Evolutionary conservation across 2,888 invertebrate species (phyloP).

Genomic region (Automeris io): DNA sequence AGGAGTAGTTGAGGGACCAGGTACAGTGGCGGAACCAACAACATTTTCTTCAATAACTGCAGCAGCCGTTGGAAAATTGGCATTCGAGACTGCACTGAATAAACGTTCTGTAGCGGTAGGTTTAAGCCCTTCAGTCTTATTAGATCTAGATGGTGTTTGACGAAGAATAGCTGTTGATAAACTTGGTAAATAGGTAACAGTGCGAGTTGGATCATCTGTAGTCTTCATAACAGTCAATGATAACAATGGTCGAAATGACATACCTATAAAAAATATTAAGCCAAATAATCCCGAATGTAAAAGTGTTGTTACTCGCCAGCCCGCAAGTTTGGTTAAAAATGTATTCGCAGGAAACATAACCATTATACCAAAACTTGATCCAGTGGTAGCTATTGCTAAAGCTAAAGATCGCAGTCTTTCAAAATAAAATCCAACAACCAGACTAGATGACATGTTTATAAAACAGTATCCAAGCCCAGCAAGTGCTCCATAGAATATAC

Average conservation of each 20-base stretch:
- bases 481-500: constrained; percentile 48
- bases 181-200: constrained; percentile 61
- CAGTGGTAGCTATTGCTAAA: constrained; percentile 45
- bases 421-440: constrained; percentile 68
- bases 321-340: constrained; percentile 41
- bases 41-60: constrained; percentile 40
- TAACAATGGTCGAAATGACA: constrained; percentile 55
- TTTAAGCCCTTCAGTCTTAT: constrained; percentile 20
- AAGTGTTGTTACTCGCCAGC: constrained; percentile 54
- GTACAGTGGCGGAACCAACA: constrained; percentile 20
- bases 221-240: constrained; percentile 48
- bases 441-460: constrained; percentile 44
- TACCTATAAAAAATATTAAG: constrained; percentile 45
- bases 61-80: constrained; percentile 59
- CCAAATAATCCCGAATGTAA: constrained; percentile 56
- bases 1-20: constrained; percentile 43
- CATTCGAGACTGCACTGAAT: constrained; percentile 36
- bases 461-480: constrained; percentile 56
- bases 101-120: constrained; percentile 34
- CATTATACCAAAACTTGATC: constrained; percentile 60
- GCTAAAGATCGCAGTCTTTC: constrained; percentile 55
- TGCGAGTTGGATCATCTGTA: constrained; percentile 48
- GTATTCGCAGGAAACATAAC: constrained; percentile 48
- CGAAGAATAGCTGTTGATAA: constrained; percentile 33
- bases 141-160: constrained; percentile 23